These are phyloP conservation scores for Sarcophaga variegata DNA, from an alignment of 2,888 invertebrate species.

Conservation along the genomic window DNA sequence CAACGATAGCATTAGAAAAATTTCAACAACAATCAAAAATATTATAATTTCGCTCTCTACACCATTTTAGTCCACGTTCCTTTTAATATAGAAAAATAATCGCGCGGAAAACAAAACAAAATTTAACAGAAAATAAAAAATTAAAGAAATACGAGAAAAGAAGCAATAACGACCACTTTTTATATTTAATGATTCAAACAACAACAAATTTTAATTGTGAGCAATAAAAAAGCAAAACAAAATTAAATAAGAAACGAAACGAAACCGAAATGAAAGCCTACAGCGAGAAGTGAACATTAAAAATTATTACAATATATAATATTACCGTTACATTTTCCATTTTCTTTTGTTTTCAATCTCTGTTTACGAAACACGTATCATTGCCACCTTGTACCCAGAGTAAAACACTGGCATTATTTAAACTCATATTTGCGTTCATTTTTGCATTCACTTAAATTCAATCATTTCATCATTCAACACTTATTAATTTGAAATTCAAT, in stretches of 20 bases:
- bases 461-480: too few species aligned
- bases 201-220: conserved; percentile 46
- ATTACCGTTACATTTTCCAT: background rate
- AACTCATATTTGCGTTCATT: background rate
- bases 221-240: conserved; percentile 7
- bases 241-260: conserved; percentile 20
- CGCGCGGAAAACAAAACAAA: conserved; percentile 19
- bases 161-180: conserved; percentile 29
- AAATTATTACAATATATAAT: background rate
- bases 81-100: conserved; percentile 14
- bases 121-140: background rate
- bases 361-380: background rate
- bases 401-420: background rate
- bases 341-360: background rate
- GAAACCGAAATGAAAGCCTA: background rate
- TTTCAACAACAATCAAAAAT: conserved; percentile 28
- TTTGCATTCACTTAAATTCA: background rate
- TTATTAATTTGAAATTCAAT: too few species aligned
- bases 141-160: conserved; percentile 26
- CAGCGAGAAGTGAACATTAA: conserved; percentile 35
- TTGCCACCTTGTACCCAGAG: background rate
- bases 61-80: background rate
- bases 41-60: background rate
- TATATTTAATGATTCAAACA: conserved; percentile 22
- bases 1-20: conserved; percentile 40